A percentile compares a stretch with the other conserved stretches of the same genome.
These are phyloP conservation scores for Smutsia gigantea DNA, from an alignment of 2,797 vertebrate genomes.

Conservation along the genomic window DNA sequence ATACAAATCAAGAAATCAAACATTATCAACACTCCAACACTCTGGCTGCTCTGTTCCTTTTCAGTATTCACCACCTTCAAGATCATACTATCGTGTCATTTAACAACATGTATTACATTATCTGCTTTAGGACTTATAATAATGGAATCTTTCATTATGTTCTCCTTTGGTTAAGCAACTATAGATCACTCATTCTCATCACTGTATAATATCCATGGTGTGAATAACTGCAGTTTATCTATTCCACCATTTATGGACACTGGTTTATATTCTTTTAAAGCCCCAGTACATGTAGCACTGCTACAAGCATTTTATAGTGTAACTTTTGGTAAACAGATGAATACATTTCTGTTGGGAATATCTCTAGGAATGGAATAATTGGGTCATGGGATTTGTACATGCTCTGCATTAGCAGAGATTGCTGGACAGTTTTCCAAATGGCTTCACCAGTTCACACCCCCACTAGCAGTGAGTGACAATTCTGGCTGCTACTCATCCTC, in stretches of 20 bases:
- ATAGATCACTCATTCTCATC: not conserved
- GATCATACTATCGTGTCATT: not conserved
- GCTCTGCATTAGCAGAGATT: not conserved
- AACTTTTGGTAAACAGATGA: not conserved
- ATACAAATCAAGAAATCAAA: not conserved
- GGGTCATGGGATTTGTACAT: not conserved
- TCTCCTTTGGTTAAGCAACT: not conserved
- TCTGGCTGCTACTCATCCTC: no score
- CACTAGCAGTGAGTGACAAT: rapidly evolving
- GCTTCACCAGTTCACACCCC: not conserved
- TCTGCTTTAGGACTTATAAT: not conserved
- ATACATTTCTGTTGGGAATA: not conserved
- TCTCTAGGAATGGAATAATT: not conserved
- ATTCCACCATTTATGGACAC: not conserved
- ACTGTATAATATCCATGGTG: not conserved
- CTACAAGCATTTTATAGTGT: not conserved
- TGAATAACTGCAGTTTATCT: not conserved
- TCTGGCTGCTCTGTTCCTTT: not conserved
- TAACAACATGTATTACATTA: not conserved
- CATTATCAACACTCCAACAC: rapidly evolving
- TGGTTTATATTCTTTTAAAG: not conserved
- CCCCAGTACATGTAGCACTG: not conserved
- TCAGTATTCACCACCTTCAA: not conserved
- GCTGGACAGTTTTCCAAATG: not conserved
- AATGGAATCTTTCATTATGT: no score